Percentiles rank a stretch among this genome's conserved stretches.
phyloP scores from a whole-genome alignment of 1,140 invertebrate species.

The Panagrolaimus sp. region DNA sequence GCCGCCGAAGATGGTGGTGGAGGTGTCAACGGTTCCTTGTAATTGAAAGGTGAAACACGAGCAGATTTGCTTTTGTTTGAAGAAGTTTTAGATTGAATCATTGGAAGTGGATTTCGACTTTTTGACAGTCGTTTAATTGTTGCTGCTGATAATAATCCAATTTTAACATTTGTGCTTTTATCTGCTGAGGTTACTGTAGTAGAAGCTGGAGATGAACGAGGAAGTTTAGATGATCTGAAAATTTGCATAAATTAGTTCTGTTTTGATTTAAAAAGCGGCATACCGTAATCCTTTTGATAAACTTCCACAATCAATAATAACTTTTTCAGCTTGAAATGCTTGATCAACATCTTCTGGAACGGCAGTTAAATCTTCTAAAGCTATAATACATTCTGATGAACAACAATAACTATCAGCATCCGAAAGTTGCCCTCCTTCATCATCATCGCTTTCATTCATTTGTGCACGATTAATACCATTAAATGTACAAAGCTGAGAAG shows the following conservation, averaged over 20 bases:
- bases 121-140: not conserved
- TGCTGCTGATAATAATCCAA: slow-evolving; percentile 10
- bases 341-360: slow-evolving; percentile 16
- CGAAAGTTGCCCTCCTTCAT: not conserved
- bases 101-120: slow-evolving; percentile 3
- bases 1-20: not conserved
- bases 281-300: not conserved
- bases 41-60: slow-evolving; percentile 24
- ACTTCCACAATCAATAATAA: slow-evolving; percentile 22
- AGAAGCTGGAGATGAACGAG: not conserved
- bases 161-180: slow-evolving; percentile 7
- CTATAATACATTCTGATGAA: not conserved
- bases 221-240: not conserved
- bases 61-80: slow-evolving; percentile 2
- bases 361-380: too few species aligned
- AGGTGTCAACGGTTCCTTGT: slow-evolving; percentile 20
- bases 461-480: not conserved
- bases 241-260: not conserved
- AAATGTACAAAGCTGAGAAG: not conserved
- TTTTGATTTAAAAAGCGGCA: not conserved
- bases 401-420: slow-evolving; percentile 22
- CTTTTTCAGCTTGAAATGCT: slow-evolving; percentile 19
- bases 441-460: not conserved
- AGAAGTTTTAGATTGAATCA: not conserved
- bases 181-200: not conserved